These are phyloP conservation scores for Microcebus griseorufus DNA, from an alignment of 2,113 vertebrate species.

Conservation along the genomic window DNA sequence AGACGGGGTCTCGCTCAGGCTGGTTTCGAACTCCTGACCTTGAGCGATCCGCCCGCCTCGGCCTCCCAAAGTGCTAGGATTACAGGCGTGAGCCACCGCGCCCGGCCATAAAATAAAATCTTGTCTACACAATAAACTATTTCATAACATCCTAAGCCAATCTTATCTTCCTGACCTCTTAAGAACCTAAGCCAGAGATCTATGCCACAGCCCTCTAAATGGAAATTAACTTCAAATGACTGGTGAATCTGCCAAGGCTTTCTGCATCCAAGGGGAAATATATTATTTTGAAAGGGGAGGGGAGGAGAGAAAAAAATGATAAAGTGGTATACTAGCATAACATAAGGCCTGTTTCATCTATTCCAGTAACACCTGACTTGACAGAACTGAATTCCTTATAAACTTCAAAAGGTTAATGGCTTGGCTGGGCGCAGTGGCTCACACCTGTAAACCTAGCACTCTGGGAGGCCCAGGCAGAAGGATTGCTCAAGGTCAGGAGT, in stretches of 20 bases:
- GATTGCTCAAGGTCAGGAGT: no score
- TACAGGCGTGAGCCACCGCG: no score
- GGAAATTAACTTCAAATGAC: not conserved
- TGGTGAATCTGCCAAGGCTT: not conserved
- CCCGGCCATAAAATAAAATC: not conserved
- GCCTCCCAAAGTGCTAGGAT: no score
- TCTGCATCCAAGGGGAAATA: not conserved
- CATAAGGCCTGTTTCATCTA: not conserved
- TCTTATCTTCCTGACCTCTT: not conserved
- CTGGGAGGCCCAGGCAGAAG: no score
- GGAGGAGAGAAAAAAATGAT: not conserved
- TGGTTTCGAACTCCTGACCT: no score
- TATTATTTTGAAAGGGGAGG: not conserved
- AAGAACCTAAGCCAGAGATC: not conserved
- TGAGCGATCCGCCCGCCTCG: no score
- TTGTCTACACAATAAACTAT: not conserved
- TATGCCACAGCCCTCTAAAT: not conserved
- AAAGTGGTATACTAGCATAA: not conserved
- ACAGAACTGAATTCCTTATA: not conserved
- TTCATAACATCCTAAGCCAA: not conserved
- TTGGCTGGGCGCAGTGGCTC: no score
- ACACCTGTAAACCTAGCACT: no score
- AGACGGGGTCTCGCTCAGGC: no score
- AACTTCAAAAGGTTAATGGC: constrained; percentile 9
- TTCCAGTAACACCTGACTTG: not conserved